Base-by-base conservation (phyloP, 2,113 vertebrate genomes). In the Pica pica region DNA sequence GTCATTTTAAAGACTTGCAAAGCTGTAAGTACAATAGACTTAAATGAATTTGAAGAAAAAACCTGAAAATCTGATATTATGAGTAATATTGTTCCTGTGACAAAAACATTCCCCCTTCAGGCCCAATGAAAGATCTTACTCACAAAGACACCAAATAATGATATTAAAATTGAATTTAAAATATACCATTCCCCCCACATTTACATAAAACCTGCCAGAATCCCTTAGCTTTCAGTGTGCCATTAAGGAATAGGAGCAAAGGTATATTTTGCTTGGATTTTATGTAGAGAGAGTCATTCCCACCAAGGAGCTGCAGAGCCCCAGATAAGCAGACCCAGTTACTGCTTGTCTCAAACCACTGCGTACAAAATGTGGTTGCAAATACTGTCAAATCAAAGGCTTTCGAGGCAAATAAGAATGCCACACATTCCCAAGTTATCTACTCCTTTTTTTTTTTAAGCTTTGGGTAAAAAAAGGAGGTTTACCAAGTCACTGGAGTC, bases 381-480 rank as follows among this genome's bases (percentile, higher is more conserved):
- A 95, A 93, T 64, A 41, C 91, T 90, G 77, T 96, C 92, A 95
- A 87, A 96, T 93, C 92, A 96, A 91, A 95, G 93, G 67, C 83
- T 94, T 90, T 92, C 11, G 7, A 91, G 83, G 89, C 89, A 91
- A 87, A 87, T 60, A 67, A 74, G 83, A 69, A 87, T 96, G 85
- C 83, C 95, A 93, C 60, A 41, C 84, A 78, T 96, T 96, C 94
- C 84, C 79, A 77, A 93, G 61, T 94, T 95, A 93, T 96, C 95
- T 97, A 74, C 83, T 92, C 28, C 10, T 8, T 18, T 74, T 83
- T 41, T 41, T 80, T 75, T 84, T 81, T 52, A 56, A 92, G 81
- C 89, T 97, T 95, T 83, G 67, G 79, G 89, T 69, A 18, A 67
- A 80, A 89, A 89, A 89, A 52, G 14, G 79, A 73, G 78, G 61